Conservation (phyloP, 2,888 invertebrate species). For the Hydropsyche betteni region DNA sequence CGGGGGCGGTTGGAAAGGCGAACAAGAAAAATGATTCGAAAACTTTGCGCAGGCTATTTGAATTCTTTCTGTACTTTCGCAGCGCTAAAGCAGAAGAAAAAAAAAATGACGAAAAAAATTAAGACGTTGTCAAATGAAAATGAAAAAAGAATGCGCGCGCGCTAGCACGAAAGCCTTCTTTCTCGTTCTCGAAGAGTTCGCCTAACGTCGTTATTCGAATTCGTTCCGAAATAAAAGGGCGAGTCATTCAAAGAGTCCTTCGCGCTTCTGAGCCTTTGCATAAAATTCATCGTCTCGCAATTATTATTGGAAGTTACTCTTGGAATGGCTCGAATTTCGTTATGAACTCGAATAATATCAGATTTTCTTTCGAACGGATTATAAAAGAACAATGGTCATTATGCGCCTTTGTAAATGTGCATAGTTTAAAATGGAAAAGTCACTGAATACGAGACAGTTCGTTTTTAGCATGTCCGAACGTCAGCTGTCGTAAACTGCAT, state of each 20-base stretch:
- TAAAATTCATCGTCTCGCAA: too few relatives aligned
- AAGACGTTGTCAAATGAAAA: conserved; percentile 7
- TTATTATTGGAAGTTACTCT: too few relatives aligned
- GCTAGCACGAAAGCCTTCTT: not conserved
- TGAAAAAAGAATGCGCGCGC: not conserved
- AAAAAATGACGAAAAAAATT: not conserved
- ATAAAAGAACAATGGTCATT: too few relatives aligned
- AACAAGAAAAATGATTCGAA: conserved; percentile 25
- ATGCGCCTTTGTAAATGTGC: too few relatives aligned
- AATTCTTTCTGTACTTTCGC: conserved; percentile 10
- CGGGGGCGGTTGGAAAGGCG: not conserved
- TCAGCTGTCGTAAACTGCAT: conserved; percentile 20
- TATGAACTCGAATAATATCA: too few relatives aligned
- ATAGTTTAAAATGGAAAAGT: conserved; percentile 6
- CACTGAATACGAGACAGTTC: conserved; percentile 8
- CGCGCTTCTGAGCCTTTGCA: too few relatives aligned
- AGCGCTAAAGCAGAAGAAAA: too few relatives aligned
- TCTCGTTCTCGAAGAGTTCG: not conserved
- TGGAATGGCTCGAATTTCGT: too few relatives aligned
- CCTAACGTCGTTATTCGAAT: conserved; percentile 1
- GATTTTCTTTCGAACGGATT: too few relatives aligned
- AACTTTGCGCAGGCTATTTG: conserved; percentile 14
- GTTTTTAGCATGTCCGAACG: conserved; percentile 8
- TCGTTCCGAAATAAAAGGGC: not conserved
- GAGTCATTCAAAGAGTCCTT: not conserved